Base-by-base conservation (phyloP, 2,888 invertebrate genomes). In the Eupithecia centaureata region DNA sequence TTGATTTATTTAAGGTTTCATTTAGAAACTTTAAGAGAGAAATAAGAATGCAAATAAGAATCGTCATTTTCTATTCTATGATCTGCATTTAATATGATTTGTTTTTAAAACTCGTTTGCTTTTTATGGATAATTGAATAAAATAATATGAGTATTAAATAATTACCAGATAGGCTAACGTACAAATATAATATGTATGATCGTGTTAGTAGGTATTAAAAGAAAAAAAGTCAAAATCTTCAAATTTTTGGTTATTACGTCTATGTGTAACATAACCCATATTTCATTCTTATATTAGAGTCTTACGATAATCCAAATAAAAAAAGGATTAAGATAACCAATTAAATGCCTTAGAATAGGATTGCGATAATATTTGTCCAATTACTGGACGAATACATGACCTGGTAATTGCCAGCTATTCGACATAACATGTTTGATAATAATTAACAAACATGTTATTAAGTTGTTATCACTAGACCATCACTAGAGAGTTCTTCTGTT, bases 391-490 rank as follows among this genome's bases (percentile, higher is more conserved):
- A 10, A 10, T 22, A 47, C 47, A 12, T 10, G 22, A 47, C 47
- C 22, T 47, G 12, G 47, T 47, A 47, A 47, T 47, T 47, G 22
- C 47, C 22, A 1, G 47, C 22, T 47, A 47, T 47, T n/a, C n/a
- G n/a, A n/a, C n/a, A n/a, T n/a, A n/a, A n/a, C n/a, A n/a, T n/a
- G n/a, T n/a, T n/a, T n/a, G n/a, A n/a, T n/a, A n/a, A 47, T 22
- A 3, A 47, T 47, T 22, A 47, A 22, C 22, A 22, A 47, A 28
- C 15, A 28, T 66, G 27, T 63, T 66, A 66, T 63, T 52, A 64
- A 42, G 25, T 58, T 59, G 58, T 59, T 69, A 54, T 60, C 60
- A 60, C 51, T 5, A 22, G 47, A 47, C 47, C 4, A 12, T 4
- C 12, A 47, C 47, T 4, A 47, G 47, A 47, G 22, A 47, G 10